phyloP scores from a whole-genome alignment of 1,140 invertebrate species.

The Drosophila albomicans region DNA sequence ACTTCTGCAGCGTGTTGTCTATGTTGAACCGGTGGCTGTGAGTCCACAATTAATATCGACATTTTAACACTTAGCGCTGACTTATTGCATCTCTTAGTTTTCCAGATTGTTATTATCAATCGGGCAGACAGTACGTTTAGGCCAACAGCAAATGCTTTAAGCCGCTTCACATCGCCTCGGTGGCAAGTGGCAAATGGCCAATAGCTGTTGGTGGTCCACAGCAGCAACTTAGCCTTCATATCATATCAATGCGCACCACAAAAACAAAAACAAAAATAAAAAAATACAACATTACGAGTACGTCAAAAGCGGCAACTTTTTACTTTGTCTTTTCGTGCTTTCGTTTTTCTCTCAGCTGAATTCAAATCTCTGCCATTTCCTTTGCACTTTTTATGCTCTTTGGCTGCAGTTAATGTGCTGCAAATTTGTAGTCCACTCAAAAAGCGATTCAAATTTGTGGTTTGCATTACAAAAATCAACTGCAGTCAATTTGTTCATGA shows the following conservation, averaged over 20 bases:
- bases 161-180: constrained; percentile 1
- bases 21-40: constrained; percentile 42
- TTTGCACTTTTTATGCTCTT: constrained; percentile 34
- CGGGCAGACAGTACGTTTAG: constrained; percentile 46
- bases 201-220: constrained; percentile 38
- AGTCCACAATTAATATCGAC: constrained; percentile 83
- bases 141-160: constrained; percentile 1
- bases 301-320: constrained; percentile 46
- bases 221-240: constrained; percentile 38
- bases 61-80: constrained; percentile 83
- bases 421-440: constrained; percentile 52
- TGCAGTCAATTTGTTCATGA: too few species aligned
- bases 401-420: constrained; percentile 60
- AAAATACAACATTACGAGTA: constrained; percentile 18
- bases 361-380: constrained; percentile 52
- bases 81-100: constrained; percentile 80
- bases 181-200: constrained; percentile 33
- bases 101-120: constrained; percentile 78
- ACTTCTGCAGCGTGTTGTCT: constrained; percentile 6
- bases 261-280: background rate
- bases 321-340: constrained; percentile 34
- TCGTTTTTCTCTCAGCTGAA: constrained; percentile 16
- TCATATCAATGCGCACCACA: constrained; percentile 49
- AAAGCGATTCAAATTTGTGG: background rate
- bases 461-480: background rate